phyloP scores from a whole-genome alignment of 1,140 invertebrate genomes.

The Dolichoris vasculosae region DNA sequence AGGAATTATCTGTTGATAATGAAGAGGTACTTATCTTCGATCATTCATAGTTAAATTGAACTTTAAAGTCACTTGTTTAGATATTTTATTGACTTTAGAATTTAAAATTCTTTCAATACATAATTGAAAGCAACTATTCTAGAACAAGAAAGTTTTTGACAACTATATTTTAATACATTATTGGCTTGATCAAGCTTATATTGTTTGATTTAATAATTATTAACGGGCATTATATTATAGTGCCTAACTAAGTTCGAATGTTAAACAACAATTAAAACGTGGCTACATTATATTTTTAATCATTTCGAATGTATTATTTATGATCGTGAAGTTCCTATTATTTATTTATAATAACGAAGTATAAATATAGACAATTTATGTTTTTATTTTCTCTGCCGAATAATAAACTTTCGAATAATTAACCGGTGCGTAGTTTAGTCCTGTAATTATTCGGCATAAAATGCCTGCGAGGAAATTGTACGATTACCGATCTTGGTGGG shows the following conservation, averaged over 20 bases:
- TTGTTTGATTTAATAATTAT: slow-evolving; percentile 8
- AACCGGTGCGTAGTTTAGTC: not conserved
- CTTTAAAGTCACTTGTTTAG: not conserved
- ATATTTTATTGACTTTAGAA: too few species aligned
- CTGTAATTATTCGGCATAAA: slow-evolving; percentile 18
- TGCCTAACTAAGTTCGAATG: not conserved
- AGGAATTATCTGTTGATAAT: not conserved
- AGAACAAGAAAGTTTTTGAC: not conserved
- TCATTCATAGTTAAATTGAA: too few species aligned
- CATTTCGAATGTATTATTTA: slow-evolving; percentile 17
- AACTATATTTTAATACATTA: not conserved
- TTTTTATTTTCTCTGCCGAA: slow-evolving; percentile 40
- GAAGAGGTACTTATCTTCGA: not conserved
- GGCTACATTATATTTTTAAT: slow-evolving; percentile 24
- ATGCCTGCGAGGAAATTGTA: not conserved
- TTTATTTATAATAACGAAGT: not conserved
- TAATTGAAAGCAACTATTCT: not conserved
- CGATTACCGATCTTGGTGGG: not conserved
- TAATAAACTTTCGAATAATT: slow-evolving; percentile 43
- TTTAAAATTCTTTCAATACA: not conserved
- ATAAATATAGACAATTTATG: slow-evolving; percentile 23
- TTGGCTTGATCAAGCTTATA: not conserved
- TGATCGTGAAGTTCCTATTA: not conserved
- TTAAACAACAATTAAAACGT: not conserved
- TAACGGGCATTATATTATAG: not conserved